Evolutionary conservation across 2,113 vertebrate genomes (phyloP), one percentile per base, ranked within the genome.

Genomic region (Orycteropus afer): DNA sequence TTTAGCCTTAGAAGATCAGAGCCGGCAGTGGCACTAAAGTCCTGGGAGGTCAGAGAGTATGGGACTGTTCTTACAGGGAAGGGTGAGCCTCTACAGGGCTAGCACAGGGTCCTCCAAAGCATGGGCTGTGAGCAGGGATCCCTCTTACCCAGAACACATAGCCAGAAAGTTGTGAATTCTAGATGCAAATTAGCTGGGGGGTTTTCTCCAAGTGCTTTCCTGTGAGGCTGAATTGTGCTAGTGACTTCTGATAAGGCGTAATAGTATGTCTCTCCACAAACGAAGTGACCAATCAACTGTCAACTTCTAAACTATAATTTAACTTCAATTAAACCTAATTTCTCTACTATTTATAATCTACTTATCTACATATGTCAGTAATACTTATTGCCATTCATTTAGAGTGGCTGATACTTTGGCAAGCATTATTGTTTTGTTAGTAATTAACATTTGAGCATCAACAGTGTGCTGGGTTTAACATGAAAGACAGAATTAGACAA

Each of bases 241-340:
- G 0, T 92, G 87, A 93, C 93, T 88, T 90, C 71, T 76, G 88
- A 88, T 89, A 93, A 95, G 67, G 67, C 18, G 34, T 95, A 83
- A 94, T 96, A 79, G 40, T 94, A 73, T 67, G 57, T 85, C 78
- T 94, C 92, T 55, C 81, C 85, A 86, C 63, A 61, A 93, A 92
- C 92, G 86, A 91, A 95, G 91, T 93, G 76, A 96, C 84, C 95
- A 63, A 79, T 96, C 88, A 10, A 5, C 23, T 63, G 51, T 73
- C 94, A 85, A 73, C 92, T 76, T 84, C 83, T 85, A 95, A 87
- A 53, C 86, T 94, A 81, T 95, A 92, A 96, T 95, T 97, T 95
- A 94, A 95, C 83, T 73, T 87, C 89, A 95, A 91, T 97, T 91
- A 97, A 92, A 96, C 63, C 73, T 91, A 86, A 95, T 96, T 91